phyloP scores from a whole-genome alignment of 2,888 invertebrate genomes.

The Drosophila neotestacea region DNA sequence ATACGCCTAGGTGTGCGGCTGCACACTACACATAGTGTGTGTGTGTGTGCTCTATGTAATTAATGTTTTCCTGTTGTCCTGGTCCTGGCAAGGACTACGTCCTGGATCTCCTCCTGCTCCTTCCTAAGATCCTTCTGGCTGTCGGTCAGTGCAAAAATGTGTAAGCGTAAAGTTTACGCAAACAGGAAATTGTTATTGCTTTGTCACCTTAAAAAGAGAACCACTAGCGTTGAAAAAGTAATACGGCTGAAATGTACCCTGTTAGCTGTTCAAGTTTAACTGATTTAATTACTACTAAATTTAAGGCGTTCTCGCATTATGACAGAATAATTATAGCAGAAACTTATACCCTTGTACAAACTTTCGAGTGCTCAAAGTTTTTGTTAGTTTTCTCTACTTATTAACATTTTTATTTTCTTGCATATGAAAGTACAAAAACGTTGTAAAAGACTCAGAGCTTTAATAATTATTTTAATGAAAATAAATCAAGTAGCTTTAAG shows the following conservation, averaged over 20 bases:
- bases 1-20: conserved; percentile 56
- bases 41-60: conserved; percentile 53
- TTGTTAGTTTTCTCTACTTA: no score
- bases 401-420: no score
- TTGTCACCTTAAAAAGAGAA: conserved; percentile 47
- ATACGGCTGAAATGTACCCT: conserved; percentile 2
- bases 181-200: conserved; percentile 70
- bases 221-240: background rate
- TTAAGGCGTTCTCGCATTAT: no score
- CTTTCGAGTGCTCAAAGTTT: no score
- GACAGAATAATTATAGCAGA: no score
- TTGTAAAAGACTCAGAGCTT: no score
- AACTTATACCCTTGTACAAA: no score
- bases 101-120: background rate
- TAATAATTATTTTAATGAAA: no score
- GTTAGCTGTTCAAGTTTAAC: background rate
- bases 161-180: conserved; percentile 60
- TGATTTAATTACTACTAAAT: background rate
- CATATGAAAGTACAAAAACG: no score
- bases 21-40: conserved; percentile 16
- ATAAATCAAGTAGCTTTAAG: no score
- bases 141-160: conserved; percentile 39
- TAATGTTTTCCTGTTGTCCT: conserved; percentile 61
- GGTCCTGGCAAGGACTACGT: background rate
- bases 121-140: background rate